Base-by-base conservation (phyloP, 1,140 invertebrate genomes). In the Triops cancriformis region DNA sequence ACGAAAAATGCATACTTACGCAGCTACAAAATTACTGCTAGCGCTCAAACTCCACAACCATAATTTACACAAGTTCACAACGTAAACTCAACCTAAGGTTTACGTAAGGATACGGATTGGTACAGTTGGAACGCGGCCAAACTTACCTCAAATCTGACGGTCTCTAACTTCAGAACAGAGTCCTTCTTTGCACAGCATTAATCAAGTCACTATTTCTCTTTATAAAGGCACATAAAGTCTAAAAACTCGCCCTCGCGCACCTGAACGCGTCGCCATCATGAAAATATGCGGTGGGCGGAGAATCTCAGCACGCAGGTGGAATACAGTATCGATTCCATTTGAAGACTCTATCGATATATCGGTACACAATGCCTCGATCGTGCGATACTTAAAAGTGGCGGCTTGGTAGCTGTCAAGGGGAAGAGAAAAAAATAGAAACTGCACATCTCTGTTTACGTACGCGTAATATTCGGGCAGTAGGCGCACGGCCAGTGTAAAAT, bases 261-360 rank as follows among this genome's bases (percentile, higher is more conserved):
- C 51, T 64, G 51, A 64, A 64, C 51, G 51, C 51, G 51, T 64
- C 51, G 51, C 51, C 51, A 64, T 64, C 51, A 64, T 64, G 51
- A 64, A 64, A 64, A 64, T 64, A 64, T 64, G 51, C 51, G 51
- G 51, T 64, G 51, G 51, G 51, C 51, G 51, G 51, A 64, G 51
- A 64, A 5, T 23, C 10, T 64, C 31, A 23, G 51, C 10, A 64
- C 51, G 51, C 51, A 64, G 51, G 51, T 64, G 51, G 23, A 64
- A 64, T 6, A n/a, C 23, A 64, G 23, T 1, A 64, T 64, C 51
- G 51, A 64, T 64, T 23, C n/a, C 51, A 23, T 18, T 1, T 18
- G 14, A 18, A 9, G 18, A 14, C 43, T 64, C 14, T 64, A 64
- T 64, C 51, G 51, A 64, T 64, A 64, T 1, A 23, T 23, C 51